Base-by-base conservation (phyloP, 2,797 vertebrate species). In the Gymnothorax reevesii region DNA sequence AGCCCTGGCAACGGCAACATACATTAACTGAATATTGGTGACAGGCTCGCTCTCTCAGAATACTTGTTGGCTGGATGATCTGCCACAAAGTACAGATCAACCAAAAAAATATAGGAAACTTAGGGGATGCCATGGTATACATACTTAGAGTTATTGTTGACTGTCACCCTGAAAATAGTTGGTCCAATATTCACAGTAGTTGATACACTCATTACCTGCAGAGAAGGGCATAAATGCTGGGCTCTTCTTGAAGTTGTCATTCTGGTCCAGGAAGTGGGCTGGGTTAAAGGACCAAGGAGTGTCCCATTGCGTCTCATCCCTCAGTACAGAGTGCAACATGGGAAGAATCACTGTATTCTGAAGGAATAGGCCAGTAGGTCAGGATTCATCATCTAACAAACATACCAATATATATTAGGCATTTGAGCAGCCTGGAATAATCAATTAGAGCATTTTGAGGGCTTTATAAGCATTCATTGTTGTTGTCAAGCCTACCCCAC, bases 311-410 rank as follows among this genome's bases (percentile, higher is more conserved):
- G 84, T 85, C 17, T 94, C 90, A 12, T 93, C 93, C 88, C 88
- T 94, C 82, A 95, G 89, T 80, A 95, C 93, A 73, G 95, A 95
- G 89, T 95, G 94, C 87, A 96, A 84, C 90, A 95, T 4, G 20
- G 94, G 94, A 52, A 96, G 5, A 62, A 96, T 92, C 0, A 94
- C 0, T 0, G 95, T 95, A 6, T 69, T 89, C 95, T 95, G 89
- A 7, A 64, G 27, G 79, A 42, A 42, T 42, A 42, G 33, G 33
- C 33, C 33, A 42, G 33, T 42, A 64, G 83, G 60, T 62, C 57
- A 57, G n/a, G 8, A 20, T 60, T 25, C 33, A 42, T 1, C 33
- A 42, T 42, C 33, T 42, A 22, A 25, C 20, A 22, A 8, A 25
- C n/a, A 66, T n/a, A 22, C 62, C n/a, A 1, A 62, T 62, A 62